Conservation (phyloP, 2,113 vertebrate genomes). For the Ophthalmolycus amberensis region DNA sequence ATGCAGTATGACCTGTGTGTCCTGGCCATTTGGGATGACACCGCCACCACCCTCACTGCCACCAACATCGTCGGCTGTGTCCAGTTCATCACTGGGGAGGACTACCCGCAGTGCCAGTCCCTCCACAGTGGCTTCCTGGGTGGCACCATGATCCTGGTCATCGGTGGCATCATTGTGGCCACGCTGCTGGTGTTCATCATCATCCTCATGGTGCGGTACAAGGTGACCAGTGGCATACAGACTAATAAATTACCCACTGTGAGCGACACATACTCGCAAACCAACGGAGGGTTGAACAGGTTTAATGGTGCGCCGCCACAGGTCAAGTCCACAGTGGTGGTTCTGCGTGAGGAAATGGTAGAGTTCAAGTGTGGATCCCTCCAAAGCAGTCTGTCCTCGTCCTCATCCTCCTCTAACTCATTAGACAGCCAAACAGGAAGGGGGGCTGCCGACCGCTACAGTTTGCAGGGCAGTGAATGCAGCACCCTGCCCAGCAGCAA, state of each 20-base stretch:
- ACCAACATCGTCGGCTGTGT: slow-evolving; percentile 96
- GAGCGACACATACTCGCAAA: slow-evolving; percentile 94
- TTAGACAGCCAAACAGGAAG: slow-evolving; percentile 88
- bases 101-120: slow-evolving; percentile 93
- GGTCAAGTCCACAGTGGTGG: slow-evolving; percentile 88
- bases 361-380: slow-evolving; percentile 91
- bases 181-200: slow-evolving; percentile 95
- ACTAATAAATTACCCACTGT: slow-evolving; percentile 87
- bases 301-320: slow-evolving; percentile 84
- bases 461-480: slow-evolving; percentile 83
- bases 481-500: slow-evolving; percentile 90
- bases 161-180: slow-evolving; percentile 96
- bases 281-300: slow-evolving; percentile 87
- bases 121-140: slow-evolving; percentile 95
- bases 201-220: slow-evolving; percentile 97
- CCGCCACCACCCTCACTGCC: slow-evolving; percentile 93
- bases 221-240: slow-evolving; percentile 89
- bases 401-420: slow-evolving; percentile 87
- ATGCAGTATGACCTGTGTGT: slow-evolving; percentile 96
- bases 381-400: slow-evolving; percentile 91
- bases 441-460: slow-evolving; percentile 84
- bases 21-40: slow-evolving; percentile 97
- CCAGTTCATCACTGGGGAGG: slow-evolving; percentile 93
- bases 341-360: slow-evolving; percentile 89
- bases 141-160: slow-evolving; percentile 96